Evolutionary conservation across 1,140 invertebrate genomes (phyloP).

Genomic region (Lepidurus arcticus): DNA sequence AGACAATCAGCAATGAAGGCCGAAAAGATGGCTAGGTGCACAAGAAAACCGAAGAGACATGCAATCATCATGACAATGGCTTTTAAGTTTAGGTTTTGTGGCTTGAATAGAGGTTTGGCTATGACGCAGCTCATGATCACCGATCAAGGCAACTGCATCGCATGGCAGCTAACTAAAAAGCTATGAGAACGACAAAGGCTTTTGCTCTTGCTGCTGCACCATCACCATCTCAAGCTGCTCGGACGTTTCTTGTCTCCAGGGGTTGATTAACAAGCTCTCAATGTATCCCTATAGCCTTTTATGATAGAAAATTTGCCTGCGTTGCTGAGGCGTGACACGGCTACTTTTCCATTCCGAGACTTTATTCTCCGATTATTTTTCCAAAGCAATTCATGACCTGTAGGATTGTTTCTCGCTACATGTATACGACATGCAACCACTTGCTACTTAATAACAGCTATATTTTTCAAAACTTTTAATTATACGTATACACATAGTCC

Average conservation of each 20-base stretch:
- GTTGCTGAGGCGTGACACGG: conserved; percentile 20
- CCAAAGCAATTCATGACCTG: neutral
- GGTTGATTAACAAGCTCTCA: conserved; percentile 21
- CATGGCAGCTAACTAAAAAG: conserved; percentile 21
- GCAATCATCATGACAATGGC: conserved; percentile 21
- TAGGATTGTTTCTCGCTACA: conserved; percentile 8
- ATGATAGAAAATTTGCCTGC: conserved; percentile 15
- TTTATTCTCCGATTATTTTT: conserved; percentile 6
- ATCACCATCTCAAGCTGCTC: conserved; percentile 18
- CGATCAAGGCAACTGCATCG: conserved; percentile 20
- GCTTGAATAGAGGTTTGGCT: conserved; percentile 21
- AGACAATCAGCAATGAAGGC: conserved; percentile 18
- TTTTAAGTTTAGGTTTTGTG: conserved; percentile 19
- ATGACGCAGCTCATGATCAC: conserved; percentile 21
- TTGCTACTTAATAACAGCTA: neutral
- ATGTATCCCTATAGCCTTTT: conserved; percentile 19
- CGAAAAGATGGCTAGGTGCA: conserved; percentile 4
- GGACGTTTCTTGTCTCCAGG: conserved; percentile 18
- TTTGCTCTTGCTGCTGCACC: conserved; percentile 10
- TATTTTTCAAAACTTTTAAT: neutral
- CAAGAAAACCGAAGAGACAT: conserved; percentile 21
- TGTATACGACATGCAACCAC: neutral
- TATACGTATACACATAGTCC: neutral
- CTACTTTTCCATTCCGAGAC: conserved; percentile 14
- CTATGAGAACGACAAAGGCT: conserved; percentile 18